Conservation (phyloP, 2,797 vertebrate genomes). For the Euthynnus affinis region DNA sequence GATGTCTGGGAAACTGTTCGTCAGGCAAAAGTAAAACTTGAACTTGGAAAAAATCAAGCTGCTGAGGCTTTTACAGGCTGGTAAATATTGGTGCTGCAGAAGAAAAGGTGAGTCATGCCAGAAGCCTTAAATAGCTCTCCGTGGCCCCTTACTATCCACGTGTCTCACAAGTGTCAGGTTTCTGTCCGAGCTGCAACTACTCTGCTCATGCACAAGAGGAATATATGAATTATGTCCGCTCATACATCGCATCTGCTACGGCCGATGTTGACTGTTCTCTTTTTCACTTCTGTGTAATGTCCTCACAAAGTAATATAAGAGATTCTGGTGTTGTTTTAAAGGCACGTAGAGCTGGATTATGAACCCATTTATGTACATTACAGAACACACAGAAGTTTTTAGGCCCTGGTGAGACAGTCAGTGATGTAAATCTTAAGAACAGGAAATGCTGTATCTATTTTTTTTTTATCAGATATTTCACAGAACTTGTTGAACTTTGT, state of each 20-base stretch:
- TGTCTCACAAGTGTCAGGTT: conserved; percentile 48
- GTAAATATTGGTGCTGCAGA: neutral
- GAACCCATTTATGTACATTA: too few relatives aligned
- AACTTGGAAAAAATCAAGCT: neutral
- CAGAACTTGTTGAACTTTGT: neutral
- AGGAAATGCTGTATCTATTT: too few relatives aligned
- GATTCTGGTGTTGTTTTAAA: too few relatives aligned
- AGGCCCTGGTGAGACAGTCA: neutral
- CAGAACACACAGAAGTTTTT: too few relatives aligned
- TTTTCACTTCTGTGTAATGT: neutral
- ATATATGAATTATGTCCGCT: neutral
- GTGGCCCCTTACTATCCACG: conserved; percentile 8
- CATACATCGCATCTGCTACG: neutral
- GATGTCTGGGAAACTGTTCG: neutral
- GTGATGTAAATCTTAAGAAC: too few relatives aligned
- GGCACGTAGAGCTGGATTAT: neutral
- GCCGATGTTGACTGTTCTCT: neutral
- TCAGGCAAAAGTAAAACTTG: too few relatives aligned
- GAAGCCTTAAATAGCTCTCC: conserved; percentile 23
- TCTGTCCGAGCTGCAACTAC: conserved; percentile 14
- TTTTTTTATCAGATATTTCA: neutral
- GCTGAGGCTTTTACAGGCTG: neutral
- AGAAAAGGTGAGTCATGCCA: conserved; percentile 6
- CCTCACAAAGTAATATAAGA: neutral
- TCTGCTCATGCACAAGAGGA: neutral